Conservation (phyloP, 2,797 vertebrate species). For the Paramormyrops hopkinsi region DNA sequence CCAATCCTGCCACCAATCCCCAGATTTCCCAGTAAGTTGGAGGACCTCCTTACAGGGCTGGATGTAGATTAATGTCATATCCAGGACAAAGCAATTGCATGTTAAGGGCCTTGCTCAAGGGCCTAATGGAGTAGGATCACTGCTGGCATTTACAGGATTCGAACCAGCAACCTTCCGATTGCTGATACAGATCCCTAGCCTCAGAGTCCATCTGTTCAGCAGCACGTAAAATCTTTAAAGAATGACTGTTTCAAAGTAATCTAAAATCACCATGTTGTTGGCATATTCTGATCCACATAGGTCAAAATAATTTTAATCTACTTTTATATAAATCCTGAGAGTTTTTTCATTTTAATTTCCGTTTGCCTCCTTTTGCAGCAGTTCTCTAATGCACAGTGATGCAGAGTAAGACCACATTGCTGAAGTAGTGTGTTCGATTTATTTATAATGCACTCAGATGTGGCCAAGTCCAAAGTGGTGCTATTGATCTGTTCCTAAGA, state of each 20-base stretch:
- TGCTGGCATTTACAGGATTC: background rate
- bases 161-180: background rate
- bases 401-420: conserved; percentile 25
- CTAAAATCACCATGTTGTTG: conserved; percentile 25
- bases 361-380: conserved; percentile 7
- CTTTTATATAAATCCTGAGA: conserved; percentile 14
- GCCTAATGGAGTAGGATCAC: background rate
- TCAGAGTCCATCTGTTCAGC: conserved; percentile 30
- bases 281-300: conserved; percentile 33
- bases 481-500: conserved; percentile 36
- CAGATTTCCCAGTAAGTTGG: background rate
- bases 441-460: conserved; percentile 23
- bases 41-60: background rate
- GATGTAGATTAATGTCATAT: background rate
- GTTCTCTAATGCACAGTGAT: conserved; percentile 24
- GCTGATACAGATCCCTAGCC: background rate
- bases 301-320: conserved; percentile 21
- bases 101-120: background rate
- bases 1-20: background rate
- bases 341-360: background rate
- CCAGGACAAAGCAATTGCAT: background rate
- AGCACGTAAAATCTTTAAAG: conserved; percentile 30
- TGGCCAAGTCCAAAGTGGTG: conserved; percentile 31
- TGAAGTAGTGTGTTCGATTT: conserved; percentile 27
- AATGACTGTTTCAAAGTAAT: conserved; percentile 38